These are phyloP conservation scores for Atherinosoma microstoma DNA, from an alignment of 2,797 vertebrate species.

Conservation along the genomic window DNA sequence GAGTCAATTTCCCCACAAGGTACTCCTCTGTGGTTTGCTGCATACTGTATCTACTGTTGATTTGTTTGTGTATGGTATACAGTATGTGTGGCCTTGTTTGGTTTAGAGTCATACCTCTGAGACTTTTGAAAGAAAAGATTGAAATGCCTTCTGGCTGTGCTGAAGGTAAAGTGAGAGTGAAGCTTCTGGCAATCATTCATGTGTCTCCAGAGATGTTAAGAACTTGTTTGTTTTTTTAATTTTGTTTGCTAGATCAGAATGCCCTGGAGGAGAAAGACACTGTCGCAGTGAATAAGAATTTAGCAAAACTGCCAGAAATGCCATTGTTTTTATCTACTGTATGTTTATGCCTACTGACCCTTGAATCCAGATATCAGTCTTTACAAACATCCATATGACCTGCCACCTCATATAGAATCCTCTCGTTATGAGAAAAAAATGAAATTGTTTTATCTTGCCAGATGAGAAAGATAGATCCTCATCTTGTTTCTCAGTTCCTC, in stretches of 20 bases:
- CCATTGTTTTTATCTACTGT: not conserved
- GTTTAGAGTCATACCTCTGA: not conserved
- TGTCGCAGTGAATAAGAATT: not conserved
- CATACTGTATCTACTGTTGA: slow-evolving; percentile 1
- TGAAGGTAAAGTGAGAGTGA: no score
- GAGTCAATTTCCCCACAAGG: slow-evolving; percentile 4
- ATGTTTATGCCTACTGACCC: not conserved
- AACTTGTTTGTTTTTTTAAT: no score
- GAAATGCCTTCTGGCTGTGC: not conserved
- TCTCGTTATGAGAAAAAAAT: not conserved
- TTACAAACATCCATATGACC: not conserved
- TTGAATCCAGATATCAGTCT: not conserved
- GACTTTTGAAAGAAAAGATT: not conserved
- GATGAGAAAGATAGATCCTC: slow-evolving; percentile 43
- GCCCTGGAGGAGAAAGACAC: not conserved
- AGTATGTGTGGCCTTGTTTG: not conserved
- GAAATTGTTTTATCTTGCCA: slow-evolving; percentile 13
- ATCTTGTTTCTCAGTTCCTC: slow-evolving; percentile 57
- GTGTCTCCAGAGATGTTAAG: no score
- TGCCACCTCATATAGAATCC: no score
- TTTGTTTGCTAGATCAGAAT: not conserved
- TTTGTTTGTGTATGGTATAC: not conserved
- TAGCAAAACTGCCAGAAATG: not conserved
- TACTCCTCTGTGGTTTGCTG: not conserved
- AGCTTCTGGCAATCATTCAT: no score